These are phyloP conservation scores for Fragum fragum DNA, from an alignment of 2,888 invertebrate species.

Conservation along the genomic window DNA sequence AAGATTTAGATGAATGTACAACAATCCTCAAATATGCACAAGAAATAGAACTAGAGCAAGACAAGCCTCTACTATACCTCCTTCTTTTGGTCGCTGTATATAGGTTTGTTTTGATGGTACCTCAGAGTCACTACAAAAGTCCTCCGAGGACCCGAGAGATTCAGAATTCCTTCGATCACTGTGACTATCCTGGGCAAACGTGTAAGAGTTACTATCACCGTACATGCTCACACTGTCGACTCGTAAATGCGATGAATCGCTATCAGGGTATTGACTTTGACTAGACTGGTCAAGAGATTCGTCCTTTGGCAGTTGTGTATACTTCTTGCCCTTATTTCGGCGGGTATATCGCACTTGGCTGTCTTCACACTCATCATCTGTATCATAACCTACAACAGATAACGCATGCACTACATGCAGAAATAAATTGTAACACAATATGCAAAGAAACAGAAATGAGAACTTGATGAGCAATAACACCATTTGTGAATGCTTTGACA, in stretches of 20 bases:
- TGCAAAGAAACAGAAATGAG: conserved; percentile 10
- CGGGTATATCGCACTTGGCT: conserved; percentile 78
- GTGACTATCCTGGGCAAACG: conserved; percentile 68
- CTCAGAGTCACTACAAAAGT: conserved; percentile 80
- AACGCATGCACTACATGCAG: conserved; percentile 54
- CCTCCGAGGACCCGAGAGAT: conserved; percentile 78
- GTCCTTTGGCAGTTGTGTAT: conserved; percentile 81
- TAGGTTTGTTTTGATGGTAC: conserved; percentile 77
- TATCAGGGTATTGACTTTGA: conserved; percentile 42
- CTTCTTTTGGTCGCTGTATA: conserved; percentile 80
- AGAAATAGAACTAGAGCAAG: neutral
- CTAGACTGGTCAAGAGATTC: conserved; percentile 76
- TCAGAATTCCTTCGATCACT: conserved; percentile 74
- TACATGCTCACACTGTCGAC: conserved; percentile 68
- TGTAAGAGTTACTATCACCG: conserved; percentile 63
- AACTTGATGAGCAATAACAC: neutral
- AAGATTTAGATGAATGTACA: neutral
- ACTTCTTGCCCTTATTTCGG: conserved; percentile 83
- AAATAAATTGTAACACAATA: conserved; percentile 41
- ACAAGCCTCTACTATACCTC: conserved; percentile 59
- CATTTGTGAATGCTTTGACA: neutral
- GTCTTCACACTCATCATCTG: conserved; percentile 82
- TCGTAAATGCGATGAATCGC: conserved; percentile 54
- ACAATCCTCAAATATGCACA: neutral
- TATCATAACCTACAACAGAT: conserved; percentile 84